These are phyloP conservation scores for Trissoscelio sp. DNA, from an alignment of 2,888 invertebrate genomes.

Conservation along the genomic window DNA sequence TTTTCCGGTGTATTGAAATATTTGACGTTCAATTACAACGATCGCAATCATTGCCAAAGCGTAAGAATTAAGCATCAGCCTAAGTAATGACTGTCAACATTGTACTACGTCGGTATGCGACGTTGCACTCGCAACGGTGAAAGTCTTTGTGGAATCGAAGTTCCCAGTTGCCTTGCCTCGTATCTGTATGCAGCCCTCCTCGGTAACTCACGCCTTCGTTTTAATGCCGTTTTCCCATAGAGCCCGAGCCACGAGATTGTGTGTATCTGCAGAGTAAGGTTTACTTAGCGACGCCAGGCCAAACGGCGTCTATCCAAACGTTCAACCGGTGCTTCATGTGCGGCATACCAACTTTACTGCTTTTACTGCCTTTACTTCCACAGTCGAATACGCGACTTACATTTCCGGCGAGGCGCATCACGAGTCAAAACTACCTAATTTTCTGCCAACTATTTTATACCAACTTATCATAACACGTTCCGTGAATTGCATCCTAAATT, in stretches of 20 bases:
- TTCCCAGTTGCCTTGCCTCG: constrained; percentile 40
- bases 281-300: constrained; percentile 21
- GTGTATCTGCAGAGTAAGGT: constrained; percentile 19
- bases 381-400: constrained; percentile 42
- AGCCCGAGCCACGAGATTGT: constrained; percentile 40
- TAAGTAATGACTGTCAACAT: constrained; percentile 55
- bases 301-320: constrained; percentile 37
- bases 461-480: not conserved
- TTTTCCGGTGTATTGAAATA: constrained; percentile 17
- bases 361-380: constrained; percentile 35
- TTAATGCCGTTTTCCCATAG: constrained; percentile 67
- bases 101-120: constrained; percentile 21
- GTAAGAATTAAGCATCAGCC: not conserved
- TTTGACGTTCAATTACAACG: constrained; percentile 46
- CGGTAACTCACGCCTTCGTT: constrained; percentile 59
- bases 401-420: constrained; percentile 38
- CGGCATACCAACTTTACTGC: constrained; percentile 42
- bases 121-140: constrained; percentile 56
- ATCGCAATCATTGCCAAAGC: constrained; percentile 12
- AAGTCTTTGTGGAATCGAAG: constrained; percentile 55
- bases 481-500: not conserved
- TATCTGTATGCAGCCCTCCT: constrained; percentile 33
- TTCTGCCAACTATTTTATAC: not conserved
- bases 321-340: constrained; percentile 44
- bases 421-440: constrained; percentile 5